Evolutionary conservation across 2,888 invertebrate genomes (phyloP), one percentile per base, ranked within the genome.

Genomic region (Gordius sp.): DNA sequence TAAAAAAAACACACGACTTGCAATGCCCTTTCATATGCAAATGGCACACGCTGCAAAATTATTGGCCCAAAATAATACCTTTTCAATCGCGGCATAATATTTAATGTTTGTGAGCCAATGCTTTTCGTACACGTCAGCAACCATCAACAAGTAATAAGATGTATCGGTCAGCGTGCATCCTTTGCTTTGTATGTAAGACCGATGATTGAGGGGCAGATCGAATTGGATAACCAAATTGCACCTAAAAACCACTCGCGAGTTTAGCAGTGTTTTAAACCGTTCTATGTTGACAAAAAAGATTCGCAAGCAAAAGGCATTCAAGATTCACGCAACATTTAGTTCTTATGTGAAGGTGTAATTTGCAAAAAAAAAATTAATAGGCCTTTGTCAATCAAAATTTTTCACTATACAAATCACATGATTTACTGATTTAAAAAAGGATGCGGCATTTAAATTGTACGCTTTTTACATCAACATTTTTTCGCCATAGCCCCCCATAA

Each of bases 171-270:
- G 73, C 0, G 86, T 85, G 47, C 86, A 74, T 1, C 81, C 80
- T 66, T 85, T 82, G 60, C 85, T 82, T 66, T 81, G 79, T 16
- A 82, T 79, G 67, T 84, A 83, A 56, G 82, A 81, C 59, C 79
- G 73, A 66, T 78, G 79, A 61, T 64, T 63, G 41, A 62, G 63
- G 13, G 66, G 64, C 18, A 62, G 61, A 69, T 87, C 84, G 74
- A 84, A 86, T 61, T 85, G 74, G 59, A 89, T 73, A 0, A 89
- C 86, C 59, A 87, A 73, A 70, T 89, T 87, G 68, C 93, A 93
- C 24, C 47, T 47, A 47, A 33, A n/a, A n/a, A 33, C n/a, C 8
- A n/a, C 8, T 33, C n/a, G n/a, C n/a, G n/a, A n/a, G n/a, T n/a
- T n/a, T n/a, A n/a, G n/a, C n/a, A n/a, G n/a, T n/a, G n/a, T n/a